These are phyloP conservation scores for Troglohyphantes excavatus DNA, from an alignment of 2,888 invertebrate species.

Conservation along the genomic window DNA sequence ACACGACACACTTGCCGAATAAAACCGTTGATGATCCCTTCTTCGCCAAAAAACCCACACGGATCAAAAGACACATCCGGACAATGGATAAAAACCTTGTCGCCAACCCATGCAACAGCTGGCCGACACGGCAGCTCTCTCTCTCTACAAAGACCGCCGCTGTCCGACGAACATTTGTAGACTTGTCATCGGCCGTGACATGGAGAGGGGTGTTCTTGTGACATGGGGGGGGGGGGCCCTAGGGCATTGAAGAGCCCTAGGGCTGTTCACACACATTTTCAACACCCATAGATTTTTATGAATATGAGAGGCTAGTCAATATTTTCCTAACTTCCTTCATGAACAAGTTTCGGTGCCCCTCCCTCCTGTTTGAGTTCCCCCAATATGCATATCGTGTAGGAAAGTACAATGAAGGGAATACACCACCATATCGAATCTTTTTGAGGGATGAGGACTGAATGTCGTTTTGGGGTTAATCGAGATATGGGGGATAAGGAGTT, in stretches of 20 bases:
- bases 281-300: conserved; percentile 47
- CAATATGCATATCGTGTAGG: background rate
- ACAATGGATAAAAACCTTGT: background rate
- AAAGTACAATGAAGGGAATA: conserved; percentile 15
- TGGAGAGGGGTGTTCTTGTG: conserved; percentile 22
- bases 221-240: conserved; percentile 10
- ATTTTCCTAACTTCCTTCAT: conserved; percentile 43
- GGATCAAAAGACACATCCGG: conserved; percentile 1
- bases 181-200: conserved; percentile 66
- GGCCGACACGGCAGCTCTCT: background rate
- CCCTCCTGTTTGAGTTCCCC: background rate
- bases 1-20: background rate
- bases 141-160: background rate
- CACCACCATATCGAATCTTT: conserved; percentile 20
- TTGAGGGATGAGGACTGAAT: background rate
- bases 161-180: conserved; percentile 59
- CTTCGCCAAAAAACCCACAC: background rate
- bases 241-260: background rate
- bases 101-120: background rate
- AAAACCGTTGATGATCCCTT: background rate
- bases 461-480: conserved; percentile 4
- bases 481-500: background rate
- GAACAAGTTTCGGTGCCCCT: background rate
- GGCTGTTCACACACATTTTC: conserved; percentile 49
- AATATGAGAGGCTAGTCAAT: conserved; percentile 52